Base-by-base conservation (phyloP, 1,140 invertebrate species). In the Reticulitermes speratus region DNA sequence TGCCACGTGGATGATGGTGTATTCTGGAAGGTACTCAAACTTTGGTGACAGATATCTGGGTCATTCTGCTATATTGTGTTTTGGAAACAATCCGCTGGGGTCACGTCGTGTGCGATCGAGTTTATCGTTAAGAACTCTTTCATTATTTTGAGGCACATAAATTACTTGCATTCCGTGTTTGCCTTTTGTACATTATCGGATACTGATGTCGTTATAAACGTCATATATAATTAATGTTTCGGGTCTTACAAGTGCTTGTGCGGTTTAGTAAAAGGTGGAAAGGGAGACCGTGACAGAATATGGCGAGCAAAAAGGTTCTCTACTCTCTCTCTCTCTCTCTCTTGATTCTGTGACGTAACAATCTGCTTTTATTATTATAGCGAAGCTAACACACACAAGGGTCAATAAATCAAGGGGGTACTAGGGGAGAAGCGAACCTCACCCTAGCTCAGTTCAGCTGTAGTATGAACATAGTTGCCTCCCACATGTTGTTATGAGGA, bases 341-440 rank as follows among this genome's bases (percentile, higher is more conserved):
- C n/a, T 9, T 75, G n/a, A 75, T 75, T 75, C 65, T 25, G 65
- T 75, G 65, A 75, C 65, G 65, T 75, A 75, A 75, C 65, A 75
- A 75, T 75, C 65, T 75, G 65, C 65, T 75, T 75, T 75, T 75
- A 75, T 75, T 75, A 75, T 75, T 75, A 75, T 30, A 75, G 65
- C 65, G 25, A 75, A 75, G 65, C 65, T 75, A 75, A 30, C 65
- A 75, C 65, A 75, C 65, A 75, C 30, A 75, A 75, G 65, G 65
- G 65, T 75, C 65, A 75, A 75, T 75, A 75, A 75, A 75, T 75
- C 65, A 75, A 75, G 65, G 6, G 65, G 8, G 25, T 30, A 25
- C 2, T 8, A 25, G 59, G 65, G 65, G 65, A 75, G n/a, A 75
- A 3, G 65, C n/a, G n/a, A 6, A 30, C n/a, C n/a, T 75, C 65